Percentiles rank a stretch among this genome's conserved stretches.
phyloP scores from a whole-genome alignment of 2,888 invertebrate species.

The Scaptomyza caliginosa region DNA sequence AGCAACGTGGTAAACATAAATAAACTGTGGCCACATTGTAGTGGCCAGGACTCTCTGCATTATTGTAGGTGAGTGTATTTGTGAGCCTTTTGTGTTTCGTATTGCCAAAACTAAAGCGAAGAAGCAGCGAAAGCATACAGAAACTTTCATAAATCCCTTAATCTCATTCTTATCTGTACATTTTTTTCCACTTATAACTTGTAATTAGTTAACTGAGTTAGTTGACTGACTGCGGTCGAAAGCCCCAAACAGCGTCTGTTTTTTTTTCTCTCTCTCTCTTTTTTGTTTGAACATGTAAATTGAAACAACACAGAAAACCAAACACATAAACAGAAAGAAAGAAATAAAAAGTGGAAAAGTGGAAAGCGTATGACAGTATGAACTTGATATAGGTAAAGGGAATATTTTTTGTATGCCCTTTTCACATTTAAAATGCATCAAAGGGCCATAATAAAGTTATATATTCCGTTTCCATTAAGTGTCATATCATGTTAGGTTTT shows the following conservation, averaged over 20 bases:
- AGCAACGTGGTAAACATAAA: constrained; percentile 60
- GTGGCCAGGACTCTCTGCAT: constrained; percentile 1
- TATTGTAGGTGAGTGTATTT: constrained; percentile 4
- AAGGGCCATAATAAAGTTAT: neutral
- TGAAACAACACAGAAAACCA: too few species aligned
- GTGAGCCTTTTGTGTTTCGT: constrained; percentile 21
- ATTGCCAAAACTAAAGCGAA: constrained; percentile 4
- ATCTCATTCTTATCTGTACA: constrained; percentile 2
- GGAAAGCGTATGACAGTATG: constrained; percentile 28
- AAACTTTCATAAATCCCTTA: constrained; percentile 22
- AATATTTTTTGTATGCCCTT: neutral
- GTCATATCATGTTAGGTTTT: too few species aligned
- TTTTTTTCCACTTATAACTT: constrained; percentile 20
- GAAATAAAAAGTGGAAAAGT: neutral
- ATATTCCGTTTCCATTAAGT: too few species aligned
- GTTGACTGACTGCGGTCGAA: constrained; percentile 39
- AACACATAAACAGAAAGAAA: neutral
- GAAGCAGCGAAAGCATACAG: neutral
- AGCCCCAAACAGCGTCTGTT: constrained; percentile 9
- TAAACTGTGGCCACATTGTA: constrained; percentile 49
- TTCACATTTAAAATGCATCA: neutral
- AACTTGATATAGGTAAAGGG: constrained; percentile 38
- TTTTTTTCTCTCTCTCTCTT: too few species aligned
- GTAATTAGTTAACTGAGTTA: constrained; percentile 32
- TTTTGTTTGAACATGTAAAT: neutral